Conservation (phyloP, 2,888 invertebrate genomes). For the Margaritifera margaritifera region DNA sequence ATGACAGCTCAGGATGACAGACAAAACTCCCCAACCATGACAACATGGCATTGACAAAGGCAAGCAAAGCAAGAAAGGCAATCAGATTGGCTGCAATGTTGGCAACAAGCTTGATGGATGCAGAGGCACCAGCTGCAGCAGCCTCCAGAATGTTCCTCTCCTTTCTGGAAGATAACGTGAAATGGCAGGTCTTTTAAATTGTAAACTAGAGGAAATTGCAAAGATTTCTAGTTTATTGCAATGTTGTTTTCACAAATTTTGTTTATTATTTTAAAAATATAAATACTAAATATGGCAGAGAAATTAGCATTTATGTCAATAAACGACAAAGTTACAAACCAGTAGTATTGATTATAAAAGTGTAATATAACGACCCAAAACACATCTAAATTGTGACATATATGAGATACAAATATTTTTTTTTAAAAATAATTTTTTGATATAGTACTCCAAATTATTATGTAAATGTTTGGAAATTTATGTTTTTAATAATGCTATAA, state of each 20-base stretch:
- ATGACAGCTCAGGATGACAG: constrained; percentile 55
- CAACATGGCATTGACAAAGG: constrained; percentile 86
- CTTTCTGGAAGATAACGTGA: constrained; percentile 76
- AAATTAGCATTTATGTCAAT: not conserved
- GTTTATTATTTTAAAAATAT: no score
- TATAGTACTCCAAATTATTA: no score
- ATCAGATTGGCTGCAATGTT: constrained; percentile 94
- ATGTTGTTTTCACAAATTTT: not conserved
- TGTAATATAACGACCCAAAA: no score
- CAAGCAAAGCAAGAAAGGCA: constrained; percentile 89
- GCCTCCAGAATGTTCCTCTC: constrained; percentile 91
- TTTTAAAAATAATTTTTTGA: no score
- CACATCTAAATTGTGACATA: no score
- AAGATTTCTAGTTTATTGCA: not conserved
- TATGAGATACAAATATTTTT: no score
- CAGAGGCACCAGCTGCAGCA: constrained; percentile 89
- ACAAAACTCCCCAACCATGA: constrained; percentile 82
- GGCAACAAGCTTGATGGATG: constrained; percentile 85
- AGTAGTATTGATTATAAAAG: not conserved
- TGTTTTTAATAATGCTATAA: no score
- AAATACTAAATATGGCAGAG: not conserved
- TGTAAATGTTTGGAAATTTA: no score
- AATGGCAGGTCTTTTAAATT: not conserved
- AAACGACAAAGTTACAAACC: not conserved
- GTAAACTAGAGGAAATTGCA: not conserved